A percentile compares a stretch with the other conserved stretches of the same genome.
Conservation (phyloP, 1,140 invertebrate genomes). For the Listronotus oregonensis region DNA sequence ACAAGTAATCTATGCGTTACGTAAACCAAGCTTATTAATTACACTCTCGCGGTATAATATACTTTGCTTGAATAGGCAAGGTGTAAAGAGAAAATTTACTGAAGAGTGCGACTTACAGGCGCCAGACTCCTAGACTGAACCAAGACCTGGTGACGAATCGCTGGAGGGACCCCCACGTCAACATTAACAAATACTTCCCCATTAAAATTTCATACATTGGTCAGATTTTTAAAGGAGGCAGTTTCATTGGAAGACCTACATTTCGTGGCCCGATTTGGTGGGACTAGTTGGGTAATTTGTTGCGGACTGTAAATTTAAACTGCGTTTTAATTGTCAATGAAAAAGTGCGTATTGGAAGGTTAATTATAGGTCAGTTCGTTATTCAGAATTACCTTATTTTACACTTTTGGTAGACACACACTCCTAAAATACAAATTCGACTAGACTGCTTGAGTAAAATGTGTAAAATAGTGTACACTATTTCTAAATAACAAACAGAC, state of each 20-base stretch:
- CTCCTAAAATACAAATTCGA: no score
- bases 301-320: constrained; percentile 14
- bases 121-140: constrained; percentile 8
- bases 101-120: constrained; percentile 1
- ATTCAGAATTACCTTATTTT: no score
- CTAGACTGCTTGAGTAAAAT: no score
- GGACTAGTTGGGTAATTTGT: constrained; percentile 21
- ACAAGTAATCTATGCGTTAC: no score
- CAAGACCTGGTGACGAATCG: not conserved
- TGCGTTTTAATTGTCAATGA: constrained; percentile 11
- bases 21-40: no score
- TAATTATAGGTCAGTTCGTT: no score
- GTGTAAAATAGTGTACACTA: no score
- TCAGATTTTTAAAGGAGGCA: not conserved
- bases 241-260: constrained; percentile 17
- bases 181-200: not conserved
- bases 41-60: no score
- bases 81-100: no score
- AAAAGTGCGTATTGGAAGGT: constrained; percentile 12
- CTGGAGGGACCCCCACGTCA: constrained; percentile 6
- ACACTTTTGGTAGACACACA: no score
- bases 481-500: no score
- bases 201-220: constrained; percentile 19
- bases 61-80: no score
- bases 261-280: constrained; percentile 15